Evolutionary conservation across 37 sponge, comb jelly and placozoan species (phyloP), one percentile per base, ranked within the genome.

Genomic region (Crambe crambe): DNA sequence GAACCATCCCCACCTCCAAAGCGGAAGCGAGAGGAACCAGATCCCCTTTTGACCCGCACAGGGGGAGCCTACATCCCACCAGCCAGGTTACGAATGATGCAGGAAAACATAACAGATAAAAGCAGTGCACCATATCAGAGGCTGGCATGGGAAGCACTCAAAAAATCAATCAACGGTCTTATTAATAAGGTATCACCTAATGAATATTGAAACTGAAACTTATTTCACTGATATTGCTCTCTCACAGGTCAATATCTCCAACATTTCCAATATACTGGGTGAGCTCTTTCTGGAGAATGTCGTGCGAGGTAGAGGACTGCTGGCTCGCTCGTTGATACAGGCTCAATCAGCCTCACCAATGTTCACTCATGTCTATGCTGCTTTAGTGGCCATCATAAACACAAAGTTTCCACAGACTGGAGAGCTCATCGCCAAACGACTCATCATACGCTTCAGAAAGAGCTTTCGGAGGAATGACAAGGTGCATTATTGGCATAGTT

Each of bases 1-100:
- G 51, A 47, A 47, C 51, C 51, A 47, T 47, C 70, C 12, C 73
- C 76, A 23, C 66, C 43, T 1, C 78, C 78, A 1, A 72, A 81
- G 42, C 75, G 83, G 67, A 80, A 75, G 72, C 78, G 66, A 43
- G 77, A 89, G 34, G 89, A 90, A 30, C 59, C 36, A 22, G 79
- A 90, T 37, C 70, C 92, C 26, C 32, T 91, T 2, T 42, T 83
- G 12, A 91, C 87, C 0, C 68, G 82, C n/a, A 91, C 92, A 60
- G 98, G 96, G 17, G 96, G 96, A 6, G 96, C 96, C 3, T 98
- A 98, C 78, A 98, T 98, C 38, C 99, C 96, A 31, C 99, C 99
- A 0, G 96, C 92, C 47, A 71, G 90, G 31, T 87, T 98, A 5
- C 69, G 91, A 42, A 93, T 93, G 88, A 93, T 98, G 95, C 99